Percentiles rank a stretch among this genome's conserved stretches.
phyloP scores from a whole-genome alignment of 92 coral and sea anemone genomes.

The Epizoanthus stellaris region DNA sequence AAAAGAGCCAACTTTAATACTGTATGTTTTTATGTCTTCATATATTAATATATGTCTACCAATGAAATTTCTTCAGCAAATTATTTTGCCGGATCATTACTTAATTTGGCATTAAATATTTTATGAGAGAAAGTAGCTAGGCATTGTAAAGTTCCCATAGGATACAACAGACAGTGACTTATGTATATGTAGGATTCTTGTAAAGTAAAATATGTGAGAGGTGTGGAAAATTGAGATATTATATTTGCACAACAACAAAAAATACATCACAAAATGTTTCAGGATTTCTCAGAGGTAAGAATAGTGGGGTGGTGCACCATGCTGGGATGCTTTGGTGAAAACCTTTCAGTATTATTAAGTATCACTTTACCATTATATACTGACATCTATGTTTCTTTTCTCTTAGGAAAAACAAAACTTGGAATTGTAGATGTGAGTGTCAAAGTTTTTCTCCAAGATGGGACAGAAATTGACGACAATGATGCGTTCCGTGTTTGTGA shows the following conservation, averaged over 20 bases:
- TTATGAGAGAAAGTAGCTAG: neutral
- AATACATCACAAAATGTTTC: neutral
- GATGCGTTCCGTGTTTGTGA: neutral
- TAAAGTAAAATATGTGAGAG: slow-evolving; percentile 6
- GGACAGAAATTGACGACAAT: slow-evolving; percentile 8
- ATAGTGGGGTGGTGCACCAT: slow-evolving; percentile 11
- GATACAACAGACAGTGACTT: slow-evolving; percentile 11
- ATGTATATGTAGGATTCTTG: slow-evolving; percentile 2
- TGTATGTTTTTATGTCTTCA: no score
- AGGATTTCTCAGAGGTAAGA: neutral
- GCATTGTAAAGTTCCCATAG: neutral
- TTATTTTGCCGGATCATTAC: no score
- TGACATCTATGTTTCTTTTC: neutral
- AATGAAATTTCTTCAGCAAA: no score
- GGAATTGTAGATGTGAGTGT: slow-evolving; percentile 16
- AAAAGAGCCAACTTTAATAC: no score
- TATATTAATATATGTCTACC: no score
- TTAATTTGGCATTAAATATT: no score
- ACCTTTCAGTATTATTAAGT: neutral
- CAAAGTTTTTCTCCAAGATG: slow-evolving; percentile 6
- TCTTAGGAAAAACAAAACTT: slow-evolving; percentile 1
- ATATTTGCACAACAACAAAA: neutral
- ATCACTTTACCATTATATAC: neutral
- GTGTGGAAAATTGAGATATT: neutral
- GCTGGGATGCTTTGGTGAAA: slow-evolving; percentile 6